phyloP scores from a whole-genome alignment of 30 jellyfish, hydroid and myxozoan species.

The Cassiopea andromeda region DNA sequence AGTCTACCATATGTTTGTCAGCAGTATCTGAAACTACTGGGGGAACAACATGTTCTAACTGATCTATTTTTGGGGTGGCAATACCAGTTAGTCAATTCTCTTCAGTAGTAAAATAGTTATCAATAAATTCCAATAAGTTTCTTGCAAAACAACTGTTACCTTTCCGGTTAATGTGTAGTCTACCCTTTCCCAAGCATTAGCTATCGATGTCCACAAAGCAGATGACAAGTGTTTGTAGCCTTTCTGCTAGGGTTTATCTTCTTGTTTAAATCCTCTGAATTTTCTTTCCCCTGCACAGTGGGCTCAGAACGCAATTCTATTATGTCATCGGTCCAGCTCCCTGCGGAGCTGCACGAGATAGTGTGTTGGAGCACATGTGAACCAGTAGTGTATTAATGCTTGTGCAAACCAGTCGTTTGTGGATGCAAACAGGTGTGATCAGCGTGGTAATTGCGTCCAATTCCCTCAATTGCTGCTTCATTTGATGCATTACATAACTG shows the following conservation, averaged over 20 bases:
- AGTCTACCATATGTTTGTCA: constrained; percentile 1
- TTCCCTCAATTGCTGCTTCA: too few relatives aligned
- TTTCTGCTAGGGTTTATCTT: constrained; percentile 15
- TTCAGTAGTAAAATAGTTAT: constrained; percentile 6
- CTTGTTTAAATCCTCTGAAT: constrained; percentile 8
- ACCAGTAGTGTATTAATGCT: too few relatives aligned
- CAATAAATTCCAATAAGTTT: constrained; percentile 6
- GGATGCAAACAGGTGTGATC: too few relatives aligned
- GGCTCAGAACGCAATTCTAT: too few relatives aligned
- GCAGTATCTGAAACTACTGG: constrained; percentile 15
- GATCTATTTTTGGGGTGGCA: constrained; percentile 19
- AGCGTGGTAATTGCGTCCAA: too few relatives aligned
- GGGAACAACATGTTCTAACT: neutral
- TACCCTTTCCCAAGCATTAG: constrained; percentile 17
- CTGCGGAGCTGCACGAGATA: too few relatives aligned
- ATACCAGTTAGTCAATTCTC: neutral
- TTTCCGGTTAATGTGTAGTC: constrained; percentile 1
- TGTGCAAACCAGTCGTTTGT: too few relatives aligned
- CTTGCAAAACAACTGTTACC: constrained; percentile 9
- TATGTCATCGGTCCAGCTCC: too few relatives aligned
- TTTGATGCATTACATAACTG: too few relatives aligned
- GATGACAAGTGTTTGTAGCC: constrained; percentile 5
- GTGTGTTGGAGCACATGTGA: too few relatives aligned
- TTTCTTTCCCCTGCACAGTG: neutral
- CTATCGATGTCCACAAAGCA: constrained; percentile 4